These are phyloP conservation scores for Caretta caretta DNA, from an alignment of 2,113 vertebrate genomes.

Conservation along the genomic window DNA sequence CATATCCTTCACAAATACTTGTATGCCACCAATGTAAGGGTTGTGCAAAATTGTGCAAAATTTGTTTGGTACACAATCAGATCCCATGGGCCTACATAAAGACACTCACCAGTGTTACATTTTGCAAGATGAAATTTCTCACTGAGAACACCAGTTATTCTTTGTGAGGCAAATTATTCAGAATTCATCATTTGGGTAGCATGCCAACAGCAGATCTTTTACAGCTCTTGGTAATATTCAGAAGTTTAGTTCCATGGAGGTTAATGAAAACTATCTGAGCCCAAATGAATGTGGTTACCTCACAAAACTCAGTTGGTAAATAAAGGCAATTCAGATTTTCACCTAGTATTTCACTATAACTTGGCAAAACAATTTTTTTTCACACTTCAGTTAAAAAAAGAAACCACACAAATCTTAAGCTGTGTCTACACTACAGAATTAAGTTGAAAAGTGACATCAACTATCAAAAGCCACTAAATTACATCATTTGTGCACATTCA, in stretches of 20 bases:
- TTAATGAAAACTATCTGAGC: not conserved
- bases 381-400: not conserved
- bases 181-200: not conserved
- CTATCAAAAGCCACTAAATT: no score
- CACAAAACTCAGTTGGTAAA: not conserved
- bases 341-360: not conserved
- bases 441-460: no score
- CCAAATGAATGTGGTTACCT: not conserved
- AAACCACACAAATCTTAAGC: not conserved
- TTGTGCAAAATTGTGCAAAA: not conserved
- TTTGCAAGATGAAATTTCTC: not conserved
- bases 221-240: not conserved
- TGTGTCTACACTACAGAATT: no score
- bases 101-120: not conserved
- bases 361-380: not conserved
- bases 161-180: not conserved
- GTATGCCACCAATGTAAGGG: not conserved
- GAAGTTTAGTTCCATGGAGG: not conserved
- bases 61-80: not conserved
- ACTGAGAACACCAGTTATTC: not conserved
- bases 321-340: not conserved
- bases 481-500: no score
- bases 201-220: not conserved
- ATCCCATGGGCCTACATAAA: not conserved
- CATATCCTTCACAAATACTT: not conserved